Evolutionary conservation across 2,888 invertebrate genomes (phyloP), one percentile per base, ranked within the genome.

Genomic region (Drosophila setosimentum): DNA sequence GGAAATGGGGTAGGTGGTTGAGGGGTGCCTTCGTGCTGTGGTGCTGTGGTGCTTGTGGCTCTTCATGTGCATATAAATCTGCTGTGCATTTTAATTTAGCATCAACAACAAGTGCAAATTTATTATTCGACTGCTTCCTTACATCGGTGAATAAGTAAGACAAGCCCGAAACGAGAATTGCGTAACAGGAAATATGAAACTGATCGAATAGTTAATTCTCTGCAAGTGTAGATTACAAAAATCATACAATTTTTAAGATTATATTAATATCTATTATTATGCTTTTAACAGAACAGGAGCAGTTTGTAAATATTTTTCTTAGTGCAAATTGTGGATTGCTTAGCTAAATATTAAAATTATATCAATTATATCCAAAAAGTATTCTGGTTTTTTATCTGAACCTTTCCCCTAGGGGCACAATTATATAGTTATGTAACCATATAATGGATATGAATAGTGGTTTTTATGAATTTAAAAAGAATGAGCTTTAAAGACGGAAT

Each of bases 51-150:
- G 42, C 45, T 24, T 27, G 54, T 35, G 27, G 53, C 29, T 58
- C 32, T 64, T 24, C 55, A 18, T n/a, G 29, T 58, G 60, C 55
- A 75, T 61, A 69, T 78, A 78, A 78, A 72, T 78, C 76, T 78
- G 67, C 55, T 78, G 76, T 76, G 68, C 66, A 72, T 78, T 76
- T 78, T 69, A 78, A 78, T 72, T 68, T 55, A 76, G 40, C 66
- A 76, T 65, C 64, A 61, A 75, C 68, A 70, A 70, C 69, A 75
- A 75, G 70, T 74, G 63, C 57, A 45, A 66, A 69, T 78, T 69
- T 69, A 74, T 74, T 69, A 69, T 61, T 49, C 24, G 32, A 45
- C 33, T 18, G 48, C 61, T 45, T 51, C 33, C 49, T 29, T 18
- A 18, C 62, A 62, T 49, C 35, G n/a, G 30, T 24, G 50, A 2